Percentiles rank a stretch among this genome's conserved stretches.
Evolutionary conservation across 2,888 invertebrate species (phyloP).

Genomic region (Hoplodrina blanda): DNA sequence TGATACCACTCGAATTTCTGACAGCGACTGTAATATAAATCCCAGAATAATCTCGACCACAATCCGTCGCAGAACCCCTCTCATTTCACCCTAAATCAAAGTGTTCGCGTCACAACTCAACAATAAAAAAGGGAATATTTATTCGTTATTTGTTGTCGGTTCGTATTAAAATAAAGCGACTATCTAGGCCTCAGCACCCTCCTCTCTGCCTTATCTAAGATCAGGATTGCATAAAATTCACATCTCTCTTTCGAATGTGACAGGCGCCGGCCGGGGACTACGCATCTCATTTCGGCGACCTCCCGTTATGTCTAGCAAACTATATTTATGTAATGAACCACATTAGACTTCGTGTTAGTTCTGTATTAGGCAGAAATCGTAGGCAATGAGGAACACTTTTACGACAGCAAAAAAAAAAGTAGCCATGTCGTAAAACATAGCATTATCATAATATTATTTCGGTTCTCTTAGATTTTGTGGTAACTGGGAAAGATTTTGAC

Average conservation of each 20-base stretch:
- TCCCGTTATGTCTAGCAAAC: slow-evolving; percentile 66
- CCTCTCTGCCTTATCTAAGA: slow-evolving; percentile 85
- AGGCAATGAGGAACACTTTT: slow-evolving; percentile 34
- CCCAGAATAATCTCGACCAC: slow-evolving; percentile 86
- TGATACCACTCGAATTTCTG: slow-evolving; percentile 80
- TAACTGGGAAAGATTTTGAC: not conserved
- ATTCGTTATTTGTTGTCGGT: slow-evolving; percentile 90
- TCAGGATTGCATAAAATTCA: slow-evolving; percentile 88
- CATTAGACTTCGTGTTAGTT: slow-evolving; percentile 56
- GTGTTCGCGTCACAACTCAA: slow-evolving; percentile 85
- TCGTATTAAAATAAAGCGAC: slow-evolving; percentile 89
- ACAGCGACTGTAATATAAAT: slow-evolving; percentile 84
- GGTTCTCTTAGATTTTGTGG: not conserved
- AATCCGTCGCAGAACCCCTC: slow-evolving; percentile 85
- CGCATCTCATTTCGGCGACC: slow-evolving; percentile 82
- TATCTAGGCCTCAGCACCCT: slow-evolving; percentile 88
- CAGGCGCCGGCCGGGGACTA: slow-evolving; percentile 77
- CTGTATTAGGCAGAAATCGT: slow-evolving; percentile 36
- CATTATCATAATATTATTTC: not conserved
- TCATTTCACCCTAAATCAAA: slow-evolving; percentile 87
- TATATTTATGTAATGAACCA: slow-evolving; percentile 68
- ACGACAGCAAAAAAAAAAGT: slow-evolving; percentile 6
- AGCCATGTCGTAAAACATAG: not conserved
- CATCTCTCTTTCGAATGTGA: slow-evolving; percentile 85
- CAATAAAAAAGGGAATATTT: slow-evolving; percentile 89